Conservation (phyloP, 1,140 invertebrate species). For the Magallana angulata region DNA sequence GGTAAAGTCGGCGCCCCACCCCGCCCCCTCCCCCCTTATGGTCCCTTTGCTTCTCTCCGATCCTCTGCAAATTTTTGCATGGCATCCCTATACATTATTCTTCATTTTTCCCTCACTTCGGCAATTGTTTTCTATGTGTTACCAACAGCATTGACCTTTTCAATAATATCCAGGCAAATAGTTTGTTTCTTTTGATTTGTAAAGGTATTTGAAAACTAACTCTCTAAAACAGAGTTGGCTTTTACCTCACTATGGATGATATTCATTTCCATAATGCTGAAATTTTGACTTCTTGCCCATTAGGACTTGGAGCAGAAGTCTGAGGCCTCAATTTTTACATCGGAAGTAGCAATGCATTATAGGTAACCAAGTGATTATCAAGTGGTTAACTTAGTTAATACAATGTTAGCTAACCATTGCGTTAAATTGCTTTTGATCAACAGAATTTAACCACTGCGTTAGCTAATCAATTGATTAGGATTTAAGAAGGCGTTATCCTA, state of each 20-base stretch:
- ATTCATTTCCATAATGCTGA: neutral
- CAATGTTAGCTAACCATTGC: no score
- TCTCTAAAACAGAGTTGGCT: neutral
- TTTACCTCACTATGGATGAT: neutral
- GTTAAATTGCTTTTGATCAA: neutral
- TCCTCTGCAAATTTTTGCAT: neutral
- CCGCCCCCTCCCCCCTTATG: neutral
- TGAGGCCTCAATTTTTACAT: neutral
- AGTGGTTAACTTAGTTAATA: neutral
- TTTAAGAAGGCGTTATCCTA: neutral
- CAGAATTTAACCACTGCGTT: neutral
- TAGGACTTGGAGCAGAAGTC: neutral
- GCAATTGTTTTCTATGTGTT: no score
- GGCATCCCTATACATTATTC: neutral
- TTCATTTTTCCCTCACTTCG: neutral
- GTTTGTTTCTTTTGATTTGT: neutral
- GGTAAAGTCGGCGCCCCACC: no score
- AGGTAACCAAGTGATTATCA: neutral
- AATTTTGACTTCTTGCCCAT: no score
- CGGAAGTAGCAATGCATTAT: neutral
- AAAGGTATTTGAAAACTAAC: neutral
- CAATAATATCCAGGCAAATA: neutral
- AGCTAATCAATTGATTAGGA: neutral
- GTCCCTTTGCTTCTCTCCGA: neutral
- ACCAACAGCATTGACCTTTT: neutral